Evolutionary conservation across 2,113 vertebrate genomes (phyloP), one percentile per base, ranked within the genome.

Genomic region (Suncus etruscus): DNA sequence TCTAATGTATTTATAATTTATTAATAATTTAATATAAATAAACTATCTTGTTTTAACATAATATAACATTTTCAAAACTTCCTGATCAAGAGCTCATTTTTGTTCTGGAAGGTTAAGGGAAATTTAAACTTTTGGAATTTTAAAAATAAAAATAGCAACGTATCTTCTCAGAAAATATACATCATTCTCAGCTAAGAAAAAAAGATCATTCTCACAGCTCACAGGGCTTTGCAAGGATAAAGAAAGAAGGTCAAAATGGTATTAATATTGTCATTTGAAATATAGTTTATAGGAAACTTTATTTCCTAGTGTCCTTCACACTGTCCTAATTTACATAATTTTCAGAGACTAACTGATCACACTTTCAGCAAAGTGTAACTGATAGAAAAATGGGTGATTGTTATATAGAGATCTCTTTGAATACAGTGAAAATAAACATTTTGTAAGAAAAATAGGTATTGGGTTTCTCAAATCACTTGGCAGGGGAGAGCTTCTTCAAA

Each of bases 281-380:
- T 63, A 47, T 45, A 78, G 48, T 22, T 79, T 48, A 89, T 11
- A 69, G 16, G 5, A 25, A 92, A 63, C 8, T 72, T 83, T 81
- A 84, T 86, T 77, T 74, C 54, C 31, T 48, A 11, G 25, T 73
- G 15, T 83, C 7, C 86, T 69, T 63, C 32, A 86, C 11, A 47
- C 9, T 79, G 16, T 78, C 39, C 22, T 83, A 47, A 94, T 89
- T 83, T 89, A 89, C 4, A 50, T 81, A 72, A 70, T 10, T n/a
- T 77, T 65, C 69, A 81, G 61, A 81, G 39, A 63, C 27, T 27
- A 77, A 84, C 73, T 1, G 15, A 58, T 50, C 20, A 50, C 48
- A 79, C 9, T 68, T 68, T 89, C 1, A 39, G 54, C 61, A 92
- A 88, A 92, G 86, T 27, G 24, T 79, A 78, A 45, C 11, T 48